phyloP scores from a whole-genome alignment of 2,797 vertebrate species.

The Scleropages formosus region DNA sequence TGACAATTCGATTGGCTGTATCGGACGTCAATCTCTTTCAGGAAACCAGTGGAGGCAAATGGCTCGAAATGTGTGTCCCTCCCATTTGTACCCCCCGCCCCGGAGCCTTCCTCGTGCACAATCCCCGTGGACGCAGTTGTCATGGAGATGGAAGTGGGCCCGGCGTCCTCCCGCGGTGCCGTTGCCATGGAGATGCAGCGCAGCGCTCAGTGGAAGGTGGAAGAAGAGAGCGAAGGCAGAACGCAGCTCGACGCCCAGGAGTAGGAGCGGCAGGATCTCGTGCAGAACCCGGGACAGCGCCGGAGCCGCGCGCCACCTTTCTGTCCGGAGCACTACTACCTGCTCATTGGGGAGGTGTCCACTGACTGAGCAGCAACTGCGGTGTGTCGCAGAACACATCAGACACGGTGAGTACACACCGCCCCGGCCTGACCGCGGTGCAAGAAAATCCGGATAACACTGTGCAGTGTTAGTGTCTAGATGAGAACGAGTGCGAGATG shows the following conservation, averaged over 20 bases:
- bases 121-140: conserved; percentile 69
- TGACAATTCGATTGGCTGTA: conserved; percentile 4
- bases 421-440: not conserved
- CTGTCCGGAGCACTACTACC: conserved; percentile 70
- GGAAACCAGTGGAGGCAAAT: conserved; percentile 32
- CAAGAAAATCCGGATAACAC: too few species aligned
- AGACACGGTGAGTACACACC: conserved; percentile 79
- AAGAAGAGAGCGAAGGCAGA: conserved; percentile 63
- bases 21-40: conserved; percentile 56
- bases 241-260: conserved; percentile 49
- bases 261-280: conserved; percentile 54
- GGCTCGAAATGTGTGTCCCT: conserved; percentile 60
- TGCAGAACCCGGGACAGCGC: conserved; percentile 62
- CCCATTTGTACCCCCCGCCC: conserved; percentile 42
- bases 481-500: too few species aligned
- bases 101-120: conserved; percentile 48
- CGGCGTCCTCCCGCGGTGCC: conserved; percentile 59
- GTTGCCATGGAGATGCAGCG: conserved; percentile 86
- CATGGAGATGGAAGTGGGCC: conserved; percentile 81
- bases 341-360: conserved; percentile 83
- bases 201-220: conserved; percentile 64
- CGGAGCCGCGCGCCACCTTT: conserved; percentile 58
- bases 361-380: conserved; percentile 85
- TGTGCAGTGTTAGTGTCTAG: too few species aligned
- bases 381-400: conserved; percentile 73